Conservation (phyloP, 2,888 invertebrate genomes). For the Epiblema foenella region DNA sequence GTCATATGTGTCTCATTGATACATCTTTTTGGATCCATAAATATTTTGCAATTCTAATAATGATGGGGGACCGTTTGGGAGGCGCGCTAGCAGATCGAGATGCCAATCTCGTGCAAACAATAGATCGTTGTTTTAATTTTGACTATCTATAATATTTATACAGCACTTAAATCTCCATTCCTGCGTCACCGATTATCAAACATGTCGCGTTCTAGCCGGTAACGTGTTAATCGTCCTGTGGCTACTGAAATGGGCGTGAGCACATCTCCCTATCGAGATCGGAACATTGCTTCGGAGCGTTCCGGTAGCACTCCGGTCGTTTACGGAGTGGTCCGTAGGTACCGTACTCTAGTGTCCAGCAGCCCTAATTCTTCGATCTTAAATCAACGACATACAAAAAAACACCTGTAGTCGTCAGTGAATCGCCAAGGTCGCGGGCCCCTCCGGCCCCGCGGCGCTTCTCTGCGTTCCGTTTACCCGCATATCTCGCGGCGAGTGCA, state of each 20-base stretch:
- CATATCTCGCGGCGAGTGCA: conserved; percentile 83
- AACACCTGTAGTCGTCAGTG: conserved; percentile 83
- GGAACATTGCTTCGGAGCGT: conserved; percentile 67
- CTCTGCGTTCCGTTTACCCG: conserved; percentile 82
- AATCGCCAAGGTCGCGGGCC: conserved; percentile 81
- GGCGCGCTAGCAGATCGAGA: conserved; percentile 33
- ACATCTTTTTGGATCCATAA: conserved; percentile 19
- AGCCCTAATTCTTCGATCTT: conserved; percentile 67
- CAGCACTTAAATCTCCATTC: conserved; percentile 41
- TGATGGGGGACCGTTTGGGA: conserved; percentile 42
- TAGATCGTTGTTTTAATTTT: conserved; percentile 55
- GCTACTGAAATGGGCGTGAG: conserved; percentile 10
- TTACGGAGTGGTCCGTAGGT: conserved; percentile 53
- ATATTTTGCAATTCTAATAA: conserved; percentile 41
- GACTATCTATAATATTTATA: conserved; percentile 50
- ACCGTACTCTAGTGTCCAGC: conserved; percentile 55
- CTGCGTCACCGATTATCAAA: conserved; percentile 43
- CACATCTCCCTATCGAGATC: conserved; percentile 51
- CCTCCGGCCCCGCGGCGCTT: conserved; percentile 65
- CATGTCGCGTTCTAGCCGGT: conserved; percentile 29
- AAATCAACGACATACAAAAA: conserved; percentile 70
- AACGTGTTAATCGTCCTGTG: conserved; percentile 2
- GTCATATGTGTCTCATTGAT: conserved; percentile 6
- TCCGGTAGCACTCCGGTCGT: conserved; percentile 69
- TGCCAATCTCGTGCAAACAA: conserved; percentile 52